These are phyloP conservation scores for Lepeophtheirus nordmannii DNA, from an alignment of 2,888 invertebrate species.

Conservation along the genomic window DNA sequence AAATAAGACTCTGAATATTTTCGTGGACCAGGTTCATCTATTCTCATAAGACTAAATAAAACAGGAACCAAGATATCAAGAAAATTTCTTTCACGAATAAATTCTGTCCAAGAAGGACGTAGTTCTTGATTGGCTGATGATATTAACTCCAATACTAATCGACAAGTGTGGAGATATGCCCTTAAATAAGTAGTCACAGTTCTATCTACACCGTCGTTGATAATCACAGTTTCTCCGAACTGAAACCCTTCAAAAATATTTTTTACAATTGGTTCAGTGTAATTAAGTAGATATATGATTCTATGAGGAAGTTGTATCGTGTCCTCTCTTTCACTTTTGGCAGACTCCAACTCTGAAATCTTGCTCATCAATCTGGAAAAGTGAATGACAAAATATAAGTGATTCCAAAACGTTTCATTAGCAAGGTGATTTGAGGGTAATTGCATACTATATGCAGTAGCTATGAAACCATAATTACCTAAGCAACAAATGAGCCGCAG, in stretches of 20 bases:
- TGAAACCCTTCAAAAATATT: background rate
- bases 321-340: background rate
- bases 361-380: background rate
- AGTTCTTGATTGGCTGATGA: conserved; percentile 52
- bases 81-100: conserved; percentile 40
- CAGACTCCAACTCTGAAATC: background rate
- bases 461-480: conserved; percentile 2
- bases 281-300: background rate
- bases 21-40: background rate
- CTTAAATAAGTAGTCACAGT: conserved; percentile 40
- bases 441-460: background rate
- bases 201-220: background rate
- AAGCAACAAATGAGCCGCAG: conserved; percentile 4
- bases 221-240: background rate
- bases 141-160: conserved; percentile 48
- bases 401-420: too few species aligned
- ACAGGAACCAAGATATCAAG: background rate
- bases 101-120: conserved; percentile 52
- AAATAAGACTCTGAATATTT: background rate
- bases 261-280: conserved; percentile 9
- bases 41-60: conserved; percentile 16
- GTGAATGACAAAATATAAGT: too few species aligned
- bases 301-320: conserved; percentile 2
- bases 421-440: background rate
- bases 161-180: conserved; percentile 57